These are phyloP conservation scores for Seladonia tumulorum DNA, from an alignment of 2,888 invertebrate genomes.

Conservation along the genomic window DNA sequence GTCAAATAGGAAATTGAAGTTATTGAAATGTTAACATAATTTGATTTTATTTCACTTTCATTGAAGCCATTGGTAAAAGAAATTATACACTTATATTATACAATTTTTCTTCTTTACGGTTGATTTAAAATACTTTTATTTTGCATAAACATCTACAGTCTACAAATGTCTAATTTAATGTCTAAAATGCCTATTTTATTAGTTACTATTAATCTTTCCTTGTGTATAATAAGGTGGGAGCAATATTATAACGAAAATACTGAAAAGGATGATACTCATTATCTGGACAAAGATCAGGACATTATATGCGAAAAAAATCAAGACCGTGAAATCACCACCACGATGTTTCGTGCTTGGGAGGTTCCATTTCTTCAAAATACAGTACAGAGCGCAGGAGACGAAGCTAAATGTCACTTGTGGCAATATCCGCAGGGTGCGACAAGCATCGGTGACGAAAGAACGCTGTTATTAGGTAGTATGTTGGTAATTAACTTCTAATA, in stretches of 20 bases:
- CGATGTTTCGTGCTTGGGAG: constrained; percentile 73
- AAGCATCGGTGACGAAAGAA: constrained; percentile 22
- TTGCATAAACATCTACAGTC: too few species aligned
- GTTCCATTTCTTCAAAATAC: constrained; percentile 63
- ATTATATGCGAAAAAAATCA: constrained; percentile 53
- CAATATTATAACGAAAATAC: constrained; percentile 56
- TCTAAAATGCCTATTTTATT: too few species aligned
- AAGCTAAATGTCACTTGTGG: constrained; percentile 54
- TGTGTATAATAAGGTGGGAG: constrained; percentile 54
- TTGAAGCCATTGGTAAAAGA: too few species aligned
- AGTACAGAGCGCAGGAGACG: constrained; percentile 27
- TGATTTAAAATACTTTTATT: too few species aligned
- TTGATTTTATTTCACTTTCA: too few species aligned
- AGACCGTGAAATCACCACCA: constrained; percentile 46
- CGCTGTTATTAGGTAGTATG: constrained; percentile 39
- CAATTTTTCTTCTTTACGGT: too few species aligned
- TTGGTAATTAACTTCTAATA: constrained; percentile 68
- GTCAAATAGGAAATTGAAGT: too few species aligned
- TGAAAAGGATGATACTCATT: constrained; percentile 20
- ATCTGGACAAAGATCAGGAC: constrained; percentile 29
- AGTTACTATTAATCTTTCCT: neutral
- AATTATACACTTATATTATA: too few species aligned
- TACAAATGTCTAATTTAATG: neutral
- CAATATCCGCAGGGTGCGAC: constrained; percentile 36
- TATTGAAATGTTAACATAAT: too few species aligned